Evolutionary conservation across 2,888 invertebrate genomes (phyloP).

Genomic region (Trichogramma dendrolimi): DNA sequence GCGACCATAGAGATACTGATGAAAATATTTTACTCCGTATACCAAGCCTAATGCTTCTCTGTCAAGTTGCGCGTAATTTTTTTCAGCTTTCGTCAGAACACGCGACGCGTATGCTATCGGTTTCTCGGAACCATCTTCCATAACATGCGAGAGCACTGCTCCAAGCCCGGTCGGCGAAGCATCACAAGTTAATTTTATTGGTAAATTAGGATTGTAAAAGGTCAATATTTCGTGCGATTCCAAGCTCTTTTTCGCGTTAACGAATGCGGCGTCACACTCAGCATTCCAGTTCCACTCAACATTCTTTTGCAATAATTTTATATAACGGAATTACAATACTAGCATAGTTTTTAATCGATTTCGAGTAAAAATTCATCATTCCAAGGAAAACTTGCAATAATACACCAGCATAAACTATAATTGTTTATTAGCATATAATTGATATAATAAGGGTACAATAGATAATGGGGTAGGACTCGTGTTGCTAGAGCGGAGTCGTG

Average conservation of each 20-base stretch:
- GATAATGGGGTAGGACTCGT: too few relatives aligned
- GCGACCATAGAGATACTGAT: constrained; percentile 33
- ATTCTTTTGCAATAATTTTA: constrained; percentile 31
- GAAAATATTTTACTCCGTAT: constrained; percentile 33
- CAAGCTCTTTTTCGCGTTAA: constrained; percentile 16
- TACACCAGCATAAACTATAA: too few relatives aligned
- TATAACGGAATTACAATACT: constrained; percentile 34
- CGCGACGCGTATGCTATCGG: constrained; percentile 32
- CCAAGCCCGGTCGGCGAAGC: constrained; percentile 18
- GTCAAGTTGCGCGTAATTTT: constrained; percentile 32
- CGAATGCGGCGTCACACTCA: constrained; percentile 17
- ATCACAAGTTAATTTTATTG: constrained; percentile 23
- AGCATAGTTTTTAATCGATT: constrained; percentile 36
- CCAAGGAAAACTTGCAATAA: too few relatives aligned
- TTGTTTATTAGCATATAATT: too few relatives aligned
- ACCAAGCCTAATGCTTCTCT: constrained; percentile 33
- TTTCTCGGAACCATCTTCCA: constrained; percentile 25
- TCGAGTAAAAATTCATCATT: constrained; percentile 40
- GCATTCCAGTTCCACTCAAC: constrained; percentile 23
- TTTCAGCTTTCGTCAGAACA: constrained; percentile 26
- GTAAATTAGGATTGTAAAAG: constrained; percentile 16
- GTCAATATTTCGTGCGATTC: constrained; percentile 12
- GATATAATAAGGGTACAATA: too few relatives aligned
- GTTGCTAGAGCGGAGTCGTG: too few relatives aligned
- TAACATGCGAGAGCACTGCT: constrained; percentile 21